Evolutionary conservation across 2,113 vertebrate genomes (phyloP).

Genomic region (Cottus gobio): DNA sequence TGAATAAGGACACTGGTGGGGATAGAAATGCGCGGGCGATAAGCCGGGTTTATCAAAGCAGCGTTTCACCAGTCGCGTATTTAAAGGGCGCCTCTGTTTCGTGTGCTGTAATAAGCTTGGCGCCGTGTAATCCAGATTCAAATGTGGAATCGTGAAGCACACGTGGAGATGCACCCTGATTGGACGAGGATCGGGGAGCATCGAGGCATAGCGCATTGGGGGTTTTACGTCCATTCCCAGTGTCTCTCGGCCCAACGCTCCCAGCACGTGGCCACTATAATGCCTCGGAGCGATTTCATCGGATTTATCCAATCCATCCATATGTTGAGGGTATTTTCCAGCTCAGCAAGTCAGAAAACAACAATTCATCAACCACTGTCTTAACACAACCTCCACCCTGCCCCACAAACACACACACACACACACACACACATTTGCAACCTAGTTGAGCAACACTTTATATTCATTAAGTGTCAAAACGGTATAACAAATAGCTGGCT

Average conservation of each 20-base stretch:
- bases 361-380: constrained; percentile 70
- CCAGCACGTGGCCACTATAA: constrained; percentile 31
- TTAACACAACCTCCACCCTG: constrained; percentile 27
- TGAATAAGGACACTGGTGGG: constrained; percentile 38
- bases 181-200: constrained; percentile 10
- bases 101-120: constrained; percentile 21
- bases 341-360: constrained; percentile 58
- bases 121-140: constrained; percentile 29
- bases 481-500: constrained; percentile 64
- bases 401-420: constrained; percentile 13
- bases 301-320: constrained; percentile 52
- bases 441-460: constrained; percentile 66
- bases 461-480: constrained; percentile 76
- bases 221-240: constrained; percentile 1
- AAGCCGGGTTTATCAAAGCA: constrained; percentile 33
- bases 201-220: constrained; percentile 22
- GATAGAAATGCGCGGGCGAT: constrained; percentile 38
- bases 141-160: constrained; percentile 21
- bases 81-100: constrained; percentile 18
- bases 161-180: constrained; percentile 9
- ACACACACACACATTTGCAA: constrained; percentile 45
- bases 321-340: constrained; percentile 51
- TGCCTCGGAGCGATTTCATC: constrained; percentile 6
- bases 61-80: constrained; percentile 18
- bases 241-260: neutral